Evolutionary conservation across 2,888 invertebrate species (phyloP).

Genomic region (Ecliptopera silaceata): DNA sequence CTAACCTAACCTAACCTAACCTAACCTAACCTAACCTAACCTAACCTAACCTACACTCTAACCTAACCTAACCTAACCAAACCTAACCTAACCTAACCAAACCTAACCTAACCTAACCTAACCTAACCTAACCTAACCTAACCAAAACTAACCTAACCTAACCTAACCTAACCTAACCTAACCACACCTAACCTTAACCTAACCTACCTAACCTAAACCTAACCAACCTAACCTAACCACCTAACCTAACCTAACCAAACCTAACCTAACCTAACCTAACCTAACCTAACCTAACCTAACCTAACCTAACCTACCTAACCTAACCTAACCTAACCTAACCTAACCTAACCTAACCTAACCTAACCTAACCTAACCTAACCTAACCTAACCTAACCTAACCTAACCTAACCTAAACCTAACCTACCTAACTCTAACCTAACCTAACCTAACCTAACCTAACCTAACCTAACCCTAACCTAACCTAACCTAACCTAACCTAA

Average conservation of each 20-base stretch:
- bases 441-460: conserved; percentile 11
- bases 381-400: conserved; percentile 11
- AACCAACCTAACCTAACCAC: conserved; percentile 8
- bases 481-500: conserved; percentile 5
- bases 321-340: conserved; percentile 18
- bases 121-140: conserved; percentile 12
- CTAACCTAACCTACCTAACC: conserved; percentile 8
- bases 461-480: conserved; percentile 9
- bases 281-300: conserved; percentile 9
- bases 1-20: conserved; percentile 11
- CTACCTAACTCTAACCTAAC: conserved; percentile 11
- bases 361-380: conserved; percentile 23
- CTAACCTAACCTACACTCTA: conserved; percentile 10
- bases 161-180: conserved; percentile 10
- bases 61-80: conserved; percentile 10
- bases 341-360: conserved; percentile 15
- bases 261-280: conserved; percentile 11
- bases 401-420: conserved; percentile 7
- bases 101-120: conserved; percentile 10
- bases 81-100: conserved; percentile 10
- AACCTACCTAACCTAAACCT: conserved; percentile 6
- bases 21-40: conserved; percentile 11
- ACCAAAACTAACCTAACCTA: conserved; percentile 9
- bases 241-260: conserved; percentile 8
- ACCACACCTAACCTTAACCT: conserved; percentile 6